Evolutionary conservation across 2,888 invertebrate genomes (phyloP).

Genomic region (Melanchra persicariae): DNA sequence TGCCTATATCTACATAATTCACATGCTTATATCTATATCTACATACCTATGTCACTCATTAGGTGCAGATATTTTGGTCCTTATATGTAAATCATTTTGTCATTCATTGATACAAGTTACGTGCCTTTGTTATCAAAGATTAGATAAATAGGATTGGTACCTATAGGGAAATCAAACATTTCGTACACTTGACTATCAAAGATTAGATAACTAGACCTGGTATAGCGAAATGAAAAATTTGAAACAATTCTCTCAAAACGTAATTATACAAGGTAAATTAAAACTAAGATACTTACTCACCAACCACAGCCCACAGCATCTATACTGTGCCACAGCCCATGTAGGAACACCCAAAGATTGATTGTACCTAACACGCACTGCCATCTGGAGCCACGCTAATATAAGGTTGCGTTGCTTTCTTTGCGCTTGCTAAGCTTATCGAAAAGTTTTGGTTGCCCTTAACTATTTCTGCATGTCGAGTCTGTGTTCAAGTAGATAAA

Average conservation of each 20-base stretch:
- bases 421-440: neutral
- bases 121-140: slow-evolving; percentile 40
- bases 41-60: slow-evolving; percentile 41
- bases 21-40: slow-evolving; percentile 52
- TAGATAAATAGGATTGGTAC: slow-evolving; percentile 23
- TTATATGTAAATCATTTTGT: slow-evolving; percentile 32
- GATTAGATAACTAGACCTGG: slow-evolving; percentile 25
- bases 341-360: slow-evolving; percentile 22
- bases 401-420: slow-evolving; percentile 1
- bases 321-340: neutral
- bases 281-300: slow-evolving; percentile 18
- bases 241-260: neutral
- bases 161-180: neutral
- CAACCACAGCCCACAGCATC: neutral
- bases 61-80: slow-evolving; percentile 31
- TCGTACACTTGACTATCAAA: slow-evolving; percentile 24
- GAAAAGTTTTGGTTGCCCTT: neutral
- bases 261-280: slow-evolving; percentile 23
- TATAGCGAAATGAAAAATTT: neutral
- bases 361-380: slow-evolving; percentile 23
- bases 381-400: neutral
- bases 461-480: neutral
- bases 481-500: neutral
- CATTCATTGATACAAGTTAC: slow-evolving; percentile 28
- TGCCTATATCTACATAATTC: slow-evolving; percentile 47